Base-by-base conservation (phyloP, 1,140 invertebrate genomes). In the Habropoda laboriosa region DNA sequence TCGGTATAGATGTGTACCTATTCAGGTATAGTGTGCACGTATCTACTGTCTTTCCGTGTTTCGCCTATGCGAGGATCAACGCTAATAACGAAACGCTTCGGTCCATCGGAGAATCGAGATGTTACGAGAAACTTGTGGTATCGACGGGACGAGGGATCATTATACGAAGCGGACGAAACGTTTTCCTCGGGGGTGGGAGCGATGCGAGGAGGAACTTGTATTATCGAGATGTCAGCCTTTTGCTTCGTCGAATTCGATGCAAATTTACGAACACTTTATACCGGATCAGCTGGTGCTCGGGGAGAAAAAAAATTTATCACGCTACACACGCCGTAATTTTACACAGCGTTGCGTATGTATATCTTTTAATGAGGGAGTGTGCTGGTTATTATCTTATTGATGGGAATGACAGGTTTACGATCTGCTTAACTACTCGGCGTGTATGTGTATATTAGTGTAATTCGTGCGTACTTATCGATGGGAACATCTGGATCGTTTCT, bases 1-100 rank as follows among this genome's bases (percentile, higher is more conserved):
- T n/a, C 32, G 35, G 55, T n/a, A 35, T n/a, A 45, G 47, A n/a
- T n/a, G n/a, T n/a, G 38, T 32, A 30, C 51, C 38, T 30, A n/a
- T 24, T 24, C 47, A 5, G n/a, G n/a, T n/a, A n/a, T n/a, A 13
- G 47, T n/a, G 21, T 35, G 68, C n/a, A 40, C n/a, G n/a, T n/a
- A n/a, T n/a, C n/a, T 21, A 55, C 68, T n/a, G 63, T 80, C 51
- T 72, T 83, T 83, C 77, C 81, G 51, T 72, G 81, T 80, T 80
- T 66, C 77, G 70, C 80, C 67, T 83, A n/a, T 32, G 63, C 64
- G 7, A n/a, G n/a, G 58, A 45, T 64, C 71, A 27, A 45, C 32
- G 57, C 45, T 58, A 66, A 80, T 80, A 61, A 35, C 51, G 21
- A 49, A 32, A 60, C 40, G 32, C n/a, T 24, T 49, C 45, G 45